Evolutionary conservation across 2,113 vertebrate genomes (phyloP), one percentile per base, ranked within the genome.

Genomic region (Oostethus manadensis): DNA sequence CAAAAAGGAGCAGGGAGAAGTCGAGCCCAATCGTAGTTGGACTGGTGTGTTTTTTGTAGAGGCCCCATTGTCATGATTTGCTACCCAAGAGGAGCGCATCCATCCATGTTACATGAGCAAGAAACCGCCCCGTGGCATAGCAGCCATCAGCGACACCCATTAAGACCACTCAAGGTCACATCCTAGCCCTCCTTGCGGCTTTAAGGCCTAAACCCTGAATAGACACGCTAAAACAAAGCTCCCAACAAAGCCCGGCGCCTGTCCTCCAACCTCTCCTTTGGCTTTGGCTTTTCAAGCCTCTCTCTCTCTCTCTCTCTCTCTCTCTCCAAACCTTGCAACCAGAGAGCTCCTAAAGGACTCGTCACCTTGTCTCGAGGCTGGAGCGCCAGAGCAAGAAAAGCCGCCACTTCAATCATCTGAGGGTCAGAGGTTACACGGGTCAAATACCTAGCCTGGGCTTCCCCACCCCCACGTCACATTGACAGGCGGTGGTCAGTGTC

Each of bases 401-500:
- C 86, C 78, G 69, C 72, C 79, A 87, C 87, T 90, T 89, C 88
- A 91, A 90, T 89, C 88, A 88, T 77, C 62, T 40, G 2, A 54
- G 73, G 84, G 85, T 90, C 81, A 87, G 26, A 79, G 86, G 83
- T 77, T 61, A 76, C 13, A 42, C 14, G 65, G 89, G 89, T 89
- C 89, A 90, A 90, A 90, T 90, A 89, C 86, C 83, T 90, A 51
- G n/a, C 60, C 66, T 72, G 70, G 68, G 72, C 64, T 74, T 64
- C 69, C 80, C 73, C 76, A 66, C 81, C 81, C 74, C 73, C 77
- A 73, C 80, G 79, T 86, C 84, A 86, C 63, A 62, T 68, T 84
- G 84, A 86, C 81, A 75, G 66, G 83, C 87, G 71, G 77, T 88
- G 86, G 84, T 88, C 88, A 90, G 85, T 89, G 85, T 88, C 82